A percentile compares a stretch with the other conserved stretches of the same genome.
Evolutionary conservation across 2,888 invertebrate species (phyloP).

Genomic region (Masnerella sp.): DNA sequence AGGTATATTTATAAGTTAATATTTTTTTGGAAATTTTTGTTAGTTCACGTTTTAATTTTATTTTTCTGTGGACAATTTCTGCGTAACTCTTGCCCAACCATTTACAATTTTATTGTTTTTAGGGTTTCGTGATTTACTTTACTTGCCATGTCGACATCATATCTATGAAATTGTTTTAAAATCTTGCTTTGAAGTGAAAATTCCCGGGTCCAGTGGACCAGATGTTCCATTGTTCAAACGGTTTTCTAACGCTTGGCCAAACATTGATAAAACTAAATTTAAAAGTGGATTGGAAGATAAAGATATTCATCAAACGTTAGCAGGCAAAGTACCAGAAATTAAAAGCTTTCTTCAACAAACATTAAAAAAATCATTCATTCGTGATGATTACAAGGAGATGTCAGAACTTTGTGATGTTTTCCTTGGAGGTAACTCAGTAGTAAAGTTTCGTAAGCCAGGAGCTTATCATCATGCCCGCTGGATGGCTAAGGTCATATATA

Average conservation of each 20-base stretch:
- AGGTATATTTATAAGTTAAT: too few species aligned
- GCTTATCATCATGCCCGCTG: conserved; percentile 9
- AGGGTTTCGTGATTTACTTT: too few species aligned
- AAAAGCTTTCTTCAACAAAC: neutral
- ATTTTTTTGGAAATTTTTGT: too few species aligned
- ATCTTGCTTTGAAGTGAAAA: conserved; percentile 5
- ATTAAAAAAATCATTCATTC: neutral
- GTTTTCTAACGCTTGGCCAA: neutral
- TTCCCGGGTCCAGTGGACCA: conserved; percentile 9
- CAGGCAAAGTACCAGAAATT: neutral
- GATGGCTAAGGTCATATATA: conserved; percentile 1
- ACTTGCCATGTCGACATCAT: neutral
- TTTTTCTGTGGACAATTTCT: too few species aligned
- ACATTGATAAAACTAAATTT: conserved; percentile 4
- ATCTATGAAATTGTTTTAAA: conserved; percentile 13
- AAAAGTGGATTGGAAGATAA: neutral
- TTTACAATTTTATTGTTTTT: too few species aligned
- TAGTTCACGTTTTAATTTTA: too few species aligned
- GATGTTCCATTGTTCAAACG: conserved; percentile 10
- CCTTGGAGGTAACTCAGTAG: conserved; percentile 1
- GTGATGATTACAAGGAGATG: neutral
- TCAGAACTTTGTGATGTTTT: neutral
- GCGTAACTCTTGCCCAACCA: too few species aligned
- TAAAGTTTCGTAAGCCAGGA: conserved; percentile 4
- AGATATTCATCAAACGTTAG: neutral